A percentile compares a stretch with the other conserved stretches of the same genome.
phyloP scores from a whole-genome alignment of 2,888 invertebrate genomes.

The Dasypogon diadema region DNA sequence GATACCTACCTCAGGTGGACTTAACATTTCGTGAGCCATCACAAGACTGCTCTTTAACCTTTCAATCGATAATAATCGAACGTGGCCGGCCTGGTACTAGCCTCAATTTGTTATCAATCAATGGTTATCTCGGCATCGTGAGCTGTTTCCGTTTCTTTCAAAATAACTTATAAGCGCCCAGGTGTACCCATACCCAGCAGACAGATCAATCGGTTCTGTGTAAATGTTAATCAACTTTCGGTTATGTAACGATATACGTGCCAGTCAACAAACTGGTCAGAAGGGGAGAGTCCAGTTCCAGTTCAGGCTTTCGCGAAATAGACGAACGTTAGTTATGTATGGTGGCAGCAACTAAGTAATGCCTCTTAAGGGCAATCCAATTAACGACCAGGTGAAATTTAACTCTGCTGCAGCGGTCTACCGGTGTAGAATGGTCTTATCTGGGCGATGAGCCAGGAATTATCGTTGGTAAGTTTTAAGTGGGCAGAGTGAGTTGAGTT shows the following conservation, averaged over 20 bases:
- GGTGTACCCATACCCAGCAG: background rate
- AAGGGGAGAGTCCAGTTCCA: background rate
- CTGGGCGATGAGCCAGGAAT: background rate
- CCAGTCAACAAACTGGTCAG: background rate
- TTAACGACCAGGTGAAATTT: constrained; percentile 8
- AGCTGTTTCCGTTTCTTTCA: background rate
- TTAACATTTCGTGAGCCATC: background rate
- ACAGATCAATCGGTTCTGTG: background rate
- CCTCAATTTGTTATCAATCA: background rate
- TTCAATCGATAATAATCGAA: background rate
- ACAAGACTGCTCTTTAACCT: background rate
- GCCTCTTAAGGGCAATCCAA: constrained; percentile 8
- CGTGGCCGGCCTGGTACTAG: background rate
- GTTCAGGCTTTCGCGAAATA: too few relatives aligned
- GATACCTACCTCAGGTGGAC: too few relatives aligned
- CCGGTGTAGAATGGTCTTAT: too few relatives aligned
- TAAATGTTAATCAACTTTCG: background rate
- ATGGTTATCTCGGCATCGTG: background rate
- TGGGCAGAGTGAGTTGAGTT: background rate
- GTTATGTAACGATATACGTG: background rate
- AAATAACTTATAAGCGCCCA: background rate
- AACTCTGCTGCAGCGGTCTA: background rate
- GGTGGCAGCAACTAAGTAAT: background rate
- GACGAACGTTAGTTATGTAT: too few relatives aligned
- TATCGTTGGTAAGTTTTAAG: background rate